Conservation (phyloP, 2,888 invertebrate genomes). For the Lepidochrysops patricia region DNA sequence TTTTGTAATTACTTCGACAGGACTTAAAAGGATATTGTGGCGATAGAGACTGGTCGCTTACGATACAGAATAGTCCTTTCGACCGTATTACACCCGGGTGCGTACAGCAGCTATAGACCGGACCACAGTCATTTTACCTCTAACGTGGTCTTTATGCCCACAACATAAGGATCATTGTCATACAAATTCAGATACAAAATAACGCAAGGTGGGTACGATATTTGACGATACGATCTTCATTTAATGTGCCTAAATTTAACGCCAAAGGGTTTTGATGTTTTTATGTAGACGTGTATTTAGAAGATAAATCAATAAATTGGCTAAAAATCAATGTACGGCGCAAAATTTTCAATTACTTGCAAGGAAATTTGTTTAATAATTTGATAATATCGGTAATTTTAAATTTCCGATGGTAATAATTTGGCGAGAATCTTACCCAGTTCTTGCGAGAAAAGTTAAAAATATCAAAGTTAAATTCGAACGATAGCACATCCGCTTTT, state of each 20-base stretch:
- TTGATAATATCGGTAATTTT: neutral
- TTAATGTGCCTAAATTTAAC: slow-evolving; percentile 14
- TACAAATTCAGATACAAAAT: no score
- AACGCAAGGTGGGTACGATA: slow-evolving; percentile 38
- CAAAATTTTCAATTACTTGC: slow-evolving; percentile 2
- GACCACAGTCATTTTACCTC: no score
- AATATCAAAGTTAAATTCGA: neutral
- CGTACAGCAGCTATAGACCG: slow-evolving; percentile 51
- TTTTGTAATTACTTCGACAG: neutral
- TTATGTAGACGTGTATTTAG: slow-evolving; percentile 7
- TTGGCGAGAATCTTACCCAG: neutral
- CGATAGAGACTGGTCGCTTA: neutral
- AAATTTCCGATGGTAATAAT: no score
- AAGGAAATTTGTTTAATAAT: neutral
- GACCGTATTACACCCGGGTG: slow-evolving; percentile 67
- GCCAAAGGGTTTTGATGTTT: neutral
- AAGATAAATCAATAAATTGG: neutral
- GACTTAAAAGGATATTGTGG: neutral
- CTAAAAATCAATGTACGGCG: neutral
- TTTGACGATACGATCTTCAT: slow-evolving; percentile 25
- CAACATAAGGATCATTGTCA: no score
- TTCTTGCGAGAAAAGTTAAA: neutral
- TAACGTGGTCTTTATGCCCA: no score
- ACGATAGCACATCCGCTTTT: neutral
- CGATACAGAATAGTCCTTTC: neutral